A percentile compares a stretch with the other conserved stretches of the same genome.
phyloP scores from a whole-genome alignment of 2,113 vertebrate genomes.

The Amazona guildingii region DNA sequence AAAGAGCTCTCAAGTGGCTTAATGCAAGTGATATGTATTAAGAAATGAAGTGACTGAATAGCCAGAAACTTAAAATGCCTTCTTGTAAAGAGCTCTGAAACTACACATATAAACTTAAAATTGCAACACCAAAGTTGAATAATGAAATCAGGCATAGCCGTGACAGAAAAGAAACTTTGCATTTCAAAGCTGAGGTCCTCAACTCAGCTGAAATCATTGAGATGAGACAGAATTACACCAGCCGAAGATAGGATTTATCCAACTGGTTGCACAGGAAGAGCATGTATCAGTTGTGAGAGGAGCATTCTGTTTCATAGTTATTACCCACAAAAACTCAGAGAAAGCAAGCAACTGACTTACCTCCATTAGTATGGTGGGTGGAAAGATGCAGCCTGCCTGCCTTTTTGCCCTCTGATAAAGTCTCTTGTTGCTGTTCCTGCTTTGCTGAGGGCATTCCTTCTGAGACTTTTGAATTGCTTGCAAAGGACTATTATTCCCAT shows the following conservation, averaged over 20 bases:
- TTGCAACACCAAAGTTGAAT: neutral
- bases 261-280: neutral
- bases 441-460: neutral
- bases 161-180: neutral
- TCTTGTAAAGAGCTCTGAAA: neutral
- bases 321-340: neutral
- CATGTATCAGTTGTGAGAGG: neutral
- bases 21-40: neutral
- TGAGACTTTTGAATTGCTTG: neutral
- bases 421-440: neutral
- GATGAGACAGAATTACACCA: neutral
- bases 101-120: neutral
- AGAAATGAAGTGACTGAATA: neutral
- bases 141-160: neutral
- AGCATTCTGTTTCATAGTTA: neutral
- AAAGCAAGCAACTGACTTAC: conserved; percentile 10
- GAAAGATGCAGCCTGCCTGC: neutral
- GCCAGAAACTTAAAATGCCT: neutral
- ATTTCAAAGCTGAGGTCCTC: neutral
- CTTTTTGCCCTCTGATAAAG: neutral
- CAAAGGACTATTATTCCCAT: neutral
- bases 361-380: neutral
- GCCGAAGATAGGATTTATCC: neutral
- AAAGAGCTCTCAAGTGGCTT: neutral
- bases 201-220: neutral